phyloP scores from a whole-genome alignment of 2,888 invertebrate species.

The Endotricha flammealis region DNA sequence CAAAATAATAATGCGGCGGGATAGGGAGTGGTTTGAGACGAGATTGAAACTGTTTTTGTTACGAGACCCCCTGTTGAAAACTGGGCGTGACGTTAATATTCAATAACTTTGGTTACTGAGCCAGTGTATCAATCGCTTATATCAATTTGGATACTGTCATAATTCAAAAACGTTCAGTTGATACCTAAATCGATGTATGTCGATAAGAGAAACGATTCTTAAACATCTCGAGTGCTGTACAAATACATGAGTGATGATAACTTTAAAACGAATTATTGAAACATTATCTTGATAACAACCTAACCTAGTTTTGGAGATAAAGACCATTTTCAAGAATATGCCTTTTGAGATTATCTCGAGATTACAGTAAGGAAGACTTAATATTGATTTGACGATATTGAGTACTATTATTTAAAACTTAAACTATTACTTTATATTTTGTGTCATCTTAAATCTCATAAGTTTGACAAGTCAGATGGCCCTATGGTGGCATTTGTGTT shows the following conservation, averaged over 20 bases:
- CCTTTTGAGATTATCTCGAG: not conserved
- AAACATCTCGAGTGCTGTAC: conserved; percentile 47
- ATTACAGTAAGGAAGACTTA: no score
- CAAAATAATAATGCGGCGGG: no score
- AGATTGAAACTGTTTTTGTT: no score
- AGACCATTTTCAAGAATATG: not conserved
- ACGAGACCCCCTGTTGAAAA: conserved; percentile 1
- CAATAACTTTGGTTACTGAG: no score
- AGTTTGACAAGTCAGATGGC: no score
- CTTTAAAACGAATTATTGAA: conserved; percentile 55
- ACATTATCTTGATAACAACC: conserved; percentile 51
- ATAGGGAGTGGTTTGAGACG: no score
- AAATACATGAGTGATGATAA: conserved; percentile 47
- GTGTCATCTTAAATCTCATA: no score
- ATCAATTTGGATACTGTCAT: not conserved
- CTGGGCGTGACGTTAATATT: no score
- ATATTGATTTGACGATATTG: no score
- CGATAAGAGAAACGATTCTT: conserved; percentile 9
- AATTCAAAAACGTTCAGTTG: conserved; percentile 7
- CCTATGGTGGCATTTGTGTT: no score
- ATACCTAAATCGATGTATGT: conserved; percentile 7
- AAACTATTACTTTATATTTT: no score
- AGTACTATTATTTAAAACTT: no score
- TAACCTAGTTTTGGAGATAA: conserved; percentile 52
- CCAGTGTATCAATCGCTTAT: not conserved